Conservation (phyloP, 2,113 vertebrate species). For the Taurulus bubalis region DNA sequence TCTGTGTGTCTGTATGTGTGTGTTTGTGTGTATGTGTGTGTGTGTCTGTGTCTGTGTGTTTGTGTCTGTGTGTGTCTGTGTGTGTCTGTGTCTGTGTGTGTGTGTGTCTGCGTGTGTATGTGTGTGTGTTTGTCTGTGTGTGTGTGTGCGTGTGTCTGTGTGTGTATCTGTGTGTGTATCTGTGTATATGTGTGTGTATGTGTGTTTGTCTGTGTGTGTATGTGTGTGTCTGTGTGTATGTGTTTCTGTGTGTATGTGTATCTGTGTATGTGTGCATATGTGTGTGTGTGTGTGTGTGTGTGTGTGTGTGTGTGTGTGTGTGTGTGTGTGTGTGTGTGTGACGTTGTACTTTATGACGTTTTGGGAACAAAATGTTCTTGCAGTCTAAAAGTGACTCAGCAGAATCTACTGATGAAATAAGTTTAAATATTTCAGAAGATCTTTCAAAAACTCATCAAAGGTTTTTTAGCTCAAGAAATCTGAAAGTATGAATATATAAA, state of each 20-base stretch:
- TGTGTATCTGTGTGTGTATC: not conserved
- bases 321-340: not conserved
- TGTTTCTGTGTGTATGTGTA: not conserved
- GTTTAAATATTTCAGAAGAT: not conserved
- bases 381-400: not conserved
- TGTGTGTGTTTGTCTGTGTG: not conserved
- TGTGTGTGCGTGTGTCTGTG: not conserved
- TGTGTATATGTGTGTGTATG: not conserved
- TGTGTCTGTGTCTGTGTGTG: not conserved
- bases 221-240: not conserved
- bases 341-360: not conserved
- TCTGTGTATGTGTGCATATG: not conserved
- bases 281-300: not conserved
- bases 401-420: not conserved
- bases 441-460: not conserved
- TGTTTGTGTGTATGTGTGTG: not conserved
- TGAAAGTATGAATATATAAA: not conserved
- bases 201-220: not conserved
- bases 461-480: not conserved
- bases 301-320: not conserved
- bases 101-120: not conserved
- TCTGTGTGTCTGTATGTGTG: not conserved
- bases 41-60: not conserved
- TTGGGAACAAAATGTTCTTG: conserved; percentile 1
- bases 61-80: not conserved